Evolutionary conservation across 1,140 invertebrate species (phyloP).

Genomic region (Papilio glaucus): DNA sequence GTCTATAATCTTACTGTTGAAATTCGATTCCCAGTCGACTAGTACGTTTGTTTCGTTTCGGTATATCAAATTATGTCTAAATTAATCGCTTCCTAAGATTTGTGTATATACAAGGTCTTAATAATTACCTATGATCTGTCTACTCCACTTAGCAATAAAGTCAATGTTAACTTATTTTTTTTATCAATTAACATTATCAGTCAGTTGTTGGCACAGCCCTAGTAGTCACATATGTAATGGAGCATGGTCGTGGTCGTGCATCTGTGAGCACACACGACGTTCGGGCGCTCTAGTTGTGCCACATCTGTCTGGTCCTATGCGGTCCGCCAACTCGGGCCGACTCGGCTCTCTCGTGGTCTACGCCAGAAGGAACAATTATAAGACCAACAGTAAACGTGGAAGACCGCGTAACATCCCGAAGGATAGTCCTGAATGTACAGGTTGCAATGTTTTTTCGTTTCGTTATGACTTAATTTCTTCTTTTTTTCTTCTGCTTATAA

Average conservation of each 20-base stretch:
- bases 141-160: background rate
- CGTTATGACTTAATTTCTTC: background rate
- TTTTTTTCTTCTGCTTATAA: background rate
- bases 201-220: background rate
- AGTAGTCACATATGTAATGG: conserved; percentile 5
- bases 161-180: background rate
- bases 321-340: background rate
- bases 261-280: background rate
- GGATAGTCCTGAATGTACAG: background rate
- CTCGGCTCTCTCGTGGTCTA: conserved; percentile 9
- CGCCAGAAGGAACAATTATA: background rate
- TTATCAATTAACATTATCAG: background rate
- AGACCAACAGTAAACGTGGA: background rate
- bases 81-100: too few relatives aligned
- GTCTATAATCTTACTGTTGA: too few relatives aligned
- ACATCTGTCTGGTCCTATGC: conserved; percentile 4
- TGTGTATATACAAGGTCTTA: too few relatives aligned
- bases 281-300: background rate
- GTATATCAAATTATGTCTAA: too few relatives aligned
- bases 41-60: too few relatives aligned
- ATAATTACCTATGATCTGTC: background rate
- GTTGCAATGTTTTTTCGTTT: background rate
- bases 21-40: too few relatives aligned
- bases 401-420: background rate
- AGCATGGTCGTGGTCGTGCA: background rate